Evolutionary conservation across 2,888 invertebrate species (phyloP).

Genomic region (Myathropa florea): DNA sequence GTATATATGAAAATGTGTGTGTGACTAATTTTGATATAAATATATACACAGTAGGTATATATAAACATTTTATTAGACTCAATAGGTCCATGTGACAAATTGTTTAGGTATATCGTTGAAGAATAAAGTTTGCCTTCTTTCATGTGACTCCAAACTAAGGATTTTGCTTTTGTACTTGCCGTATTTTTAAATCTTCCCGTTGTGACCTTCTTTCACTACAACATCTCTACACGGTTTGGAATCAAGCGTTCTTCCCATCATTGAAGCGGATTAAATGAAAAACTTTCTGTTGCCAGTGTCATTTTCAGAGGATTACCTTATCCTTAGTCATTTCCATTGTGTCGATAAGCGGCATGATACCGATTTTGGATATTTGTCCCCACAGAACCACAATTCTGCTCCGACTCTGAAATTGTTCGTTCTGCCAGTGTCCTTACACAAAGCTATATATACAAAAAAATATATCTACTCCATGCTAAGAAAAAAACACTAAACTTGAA

Average conservation of each 20-base stretch:
- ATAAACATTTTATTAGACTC: not conserved
- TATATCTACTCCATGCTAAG: not conserved
- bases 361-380: conserved; percentile 30
- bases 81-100: conserved; percentile 27
- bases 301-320: conserved; percentile 57
- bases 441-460: not conserved
- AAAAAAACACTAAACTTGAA: not conserved
- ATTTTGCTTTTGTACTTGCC: not conserved
- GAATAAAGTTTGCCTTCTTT: not conserved
- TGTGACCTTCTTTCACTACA: not conserved
- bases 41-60: not conserved
- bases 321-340: conserved; percentile 23
- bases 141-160: not conserved
- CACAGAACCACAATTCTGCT: not conserved
- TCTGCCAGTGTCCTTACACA: not conserved
- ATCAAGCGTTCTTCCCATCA: conserved; percentile 20
- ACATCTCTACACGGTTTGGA: not conserved
- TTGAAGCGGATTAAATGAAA: conserved; percentile 54
- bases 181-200: not conserved
- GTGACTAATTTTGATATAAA: not conserved
- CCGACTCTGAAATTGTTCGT: not conserved
- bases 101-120: conserved; percentile 34
- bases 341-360: conserved; percentile 46
- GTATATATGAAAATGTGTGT: not conserved
- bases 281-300: conserved; percentile 50